Evolutionary conservation across 92 coral and sea anemone genomes (phyloP).

Genomic region (Siderastrea siderea): DNA sequence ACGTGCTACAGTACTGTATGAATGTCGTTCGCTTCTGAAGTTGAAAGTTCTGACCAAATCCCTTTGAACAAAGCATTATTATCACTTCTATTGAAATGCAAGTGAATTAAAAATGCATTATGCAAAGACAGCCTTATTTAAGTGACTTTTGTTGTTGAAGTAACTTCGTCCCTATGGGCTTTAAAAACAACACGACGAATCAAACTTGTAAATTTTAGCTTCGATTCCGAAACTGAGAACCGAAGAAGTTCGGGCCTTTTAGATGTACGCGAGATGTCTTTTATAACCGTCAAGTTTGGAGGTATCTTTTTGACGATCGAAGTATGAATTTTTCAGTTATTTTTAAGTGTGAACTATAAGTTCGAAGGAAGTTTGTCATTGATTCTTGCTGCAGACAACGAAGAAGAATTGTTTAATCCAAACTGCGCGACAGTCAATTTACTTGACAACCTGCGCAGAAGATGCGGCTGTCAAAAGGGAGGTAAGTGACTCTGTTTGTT

Average conservation of each 20-base stretch:
- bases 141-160: conserved; percentile 6
- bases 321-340: not conserved
- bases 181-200: not conserved
- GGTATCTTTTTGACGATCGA: conserved; percentile 46
- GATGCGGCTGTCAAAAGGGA: conserved; percentile 89
- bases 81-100: not conserved
- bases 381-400: conserved; percentile 65
- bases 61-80: conserved; percentile 10
- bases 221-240: not conserved
- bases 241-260: not conserved
- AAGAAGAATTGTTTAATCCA: conserved; percentile 88
- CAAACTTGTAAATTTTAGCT: not conserved
- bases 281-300: conserved; percentile 89
- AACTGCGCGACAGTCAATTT: conserved; percentile 86
- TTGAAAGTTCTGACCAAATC: not conserved
- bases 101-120: conserved; percentile 1
- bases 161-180: conserved; percentile 14
- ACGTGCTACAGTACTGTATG: too few species aligned
- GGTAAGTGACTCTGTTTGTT: conserved; percentile 43
- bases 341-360: not conserved
- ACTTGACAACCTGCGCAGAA: conserved; percentile 82
- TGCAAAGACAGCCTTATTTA: not conserved
- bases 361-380: not conserved
- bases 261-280: conserved; percentile 59
- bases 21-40: not conserved